phyloP scores from a whole-genome alignment of 2,113 vertebrate genomes.

The Atlantisia rogersi region DNA sequence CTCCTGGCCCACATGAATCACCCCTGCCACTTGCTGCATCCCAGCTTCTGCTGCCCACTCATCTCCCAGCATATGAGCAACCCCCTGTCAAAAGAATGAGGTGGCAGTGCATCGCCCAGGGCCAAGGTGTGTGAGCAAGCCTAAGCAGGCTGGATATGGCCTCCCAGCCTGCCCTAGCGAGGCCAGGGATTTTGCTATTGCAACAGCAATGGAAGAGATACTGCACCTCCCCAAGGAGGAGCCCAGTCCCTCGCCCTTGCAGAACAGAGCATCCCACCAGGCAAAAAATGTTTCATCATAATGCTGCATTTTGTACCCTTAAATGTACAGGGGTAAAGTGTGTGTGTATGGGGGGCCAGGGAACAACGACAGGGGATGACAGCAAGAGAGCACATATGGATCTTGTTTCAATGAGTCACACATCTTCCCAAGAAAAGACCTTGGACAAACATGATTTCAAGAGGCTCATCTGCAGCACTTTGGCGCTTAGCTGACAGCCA shows the following conservation, averaged over 20 bases:
- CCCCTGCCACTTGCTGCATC: fast-evolving
- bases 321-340: not conserved
- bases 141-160: not conserved
- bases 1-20: not conserved
- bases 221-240: fast-evolving
- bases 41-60: not conserved
- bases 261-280: fast-evolving
- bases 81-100: fast-evolving
- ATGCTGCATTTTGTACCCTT: not conserved
- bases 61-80: not conserved
- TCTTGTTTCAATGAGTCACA: not conserved
- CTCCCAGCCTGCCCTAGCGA: not conserved
- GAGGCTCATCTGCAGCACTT: not conserved
- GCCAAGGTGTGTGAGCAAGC: not conserved
- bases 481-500: not conserved
- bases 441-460: not conserved
- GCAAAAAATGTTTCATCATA: not conserved
- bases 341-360: too few relatives aligned
- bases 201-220: not conserved
- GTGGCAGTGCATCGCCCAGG: not conserved
- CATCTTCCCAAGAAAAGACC: not conserved
- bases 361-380: not conserved
- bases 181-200: not conserved
- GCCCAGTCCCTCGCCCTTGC: not conserved
- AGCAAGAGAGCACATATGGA: not conserved